Percentiles rank a stretch among this genome's conserved stretches.
phyloP scores from a whole-genome alignment of 1,140 invertebrate species.

The Medauroidea extradentata region DNA sequence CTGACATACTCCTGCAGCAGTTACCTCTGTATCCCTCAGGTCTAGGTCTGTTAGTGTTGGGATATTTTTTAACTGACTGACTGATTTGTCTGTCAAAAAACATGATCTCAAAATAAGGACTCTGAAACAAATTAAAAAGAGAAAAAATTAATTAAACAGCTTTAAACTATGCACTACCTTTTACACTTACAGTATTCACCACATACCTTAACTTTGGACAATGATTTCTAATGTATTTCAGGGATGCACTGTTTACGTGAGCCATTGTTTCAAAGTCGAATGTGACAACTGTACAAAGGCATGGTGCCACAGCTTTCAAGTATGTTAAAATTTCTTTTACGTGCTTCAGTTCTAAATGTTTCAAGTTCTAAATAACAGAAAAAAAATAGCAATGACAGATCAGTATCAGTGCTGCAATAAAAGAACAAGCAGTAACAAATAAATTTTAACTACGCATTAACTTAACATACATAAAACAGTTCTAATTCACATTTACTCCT shows the following conservation, averaged over 20 bases:
- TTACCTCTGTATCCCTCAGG: slow-evolving; percentile 19
- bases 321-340: slow-evolving; percentile 15
- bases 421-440: too few species aligned
- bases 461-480: too few species aligned
- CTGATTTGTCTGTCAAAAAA: slow-evolving; percentile 18
- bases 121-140: slow-evolving; percentile 7
- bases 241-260: slow-evolving; percentile 13
- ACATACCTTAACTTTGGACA: slow-evolving; percentile 18
- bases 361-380: slow-evolving; percentile 15
- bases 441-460: too few species aligned
- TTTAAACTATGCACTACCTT: background rate
- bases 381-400: too few species aligned
- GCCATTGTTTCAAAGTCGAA: slow-evolving; percentile 16
- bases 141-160: background rate
- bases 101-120: slow-evolving; percentile 16
- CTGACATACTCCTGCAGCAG: slow-evolving; percentile 10
- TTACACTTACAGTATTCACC: background rate
- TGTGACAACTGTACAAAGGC: slow-evolving; percentile 11
- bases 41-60: slow-evolving; percentile 15
- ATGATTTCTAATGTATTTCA: slow-evolving; percentile 18
- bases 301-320: slow-evolving; percentile 17
- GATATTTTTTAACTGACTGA: slow-evolving; percentile 13
- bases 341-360: slow-evolving; percentile 18
- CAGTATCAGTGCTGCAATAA: too few species aligned
- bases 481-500: too few species aligned